Evolutionary conservation across 2,888 invertebrate species (phyloP), one percentile per base, ranked within the genome.

Genomic region (Neoitamus cyanurus): DNA sequence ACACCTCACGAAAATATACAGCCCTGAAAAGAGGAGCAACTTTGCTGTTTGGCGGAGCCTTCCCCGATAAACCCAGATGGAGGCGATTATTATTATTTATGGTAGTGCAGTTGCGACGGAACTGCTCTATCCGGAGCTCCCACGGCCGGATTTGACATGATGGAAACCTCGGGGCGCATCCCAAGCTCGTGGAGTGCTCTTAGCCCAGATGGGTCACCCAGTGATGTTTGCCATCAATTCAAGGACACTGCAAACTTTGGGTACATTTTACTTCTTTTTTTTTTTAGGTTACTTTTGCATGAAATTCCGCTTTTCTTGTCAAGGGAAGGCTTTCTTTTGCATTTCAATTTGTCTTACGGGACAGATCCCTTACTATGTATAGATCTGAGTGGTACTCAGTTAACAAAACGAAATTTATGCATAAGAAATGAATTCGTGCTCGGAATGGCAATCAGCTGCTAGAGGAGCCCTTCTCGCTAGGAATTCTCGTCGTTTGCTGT

Each of bases 391-490:
- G 68, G 82, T 82, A 37, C 82, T 82, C 82, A 82, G 82, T 82
- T 70, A 70, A 83, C 83, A 84, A 86, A 83, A 84, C 80, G 75
- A 83, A 86, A 85, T 86, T 86, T 86, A 85, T 85, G 84, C 86
- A 85, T 86, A 84, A 85, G 83, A 85, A 85, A 86, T 85, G 82
- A 86, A 85, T 58, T 83, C 85, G 85, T 86, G 85, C 78, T 73
- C 77, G 82, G 85, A 86, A 86, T 86, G 13, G 48, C 25, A 82
- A 82, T 30, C 68, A 69, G 37, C 37, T 69, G 36, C 82, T 69
- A 13, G 37, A 36, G 37, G 48, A 80, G 20, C 48, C 15, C 28
- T 77, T 13, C 77, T 46, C 28, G 25, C 6, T 28, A 30, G 20
- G 48, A 25, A 28, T 58, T 31, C 36, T 20, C 34, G 6, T 4